Evolutionary conservation across 2,113 vertebrate species (phyloP), one percentile per base, ranked within the genome.

Genomic region (Piliocolobus tephrosceles): DNA sequence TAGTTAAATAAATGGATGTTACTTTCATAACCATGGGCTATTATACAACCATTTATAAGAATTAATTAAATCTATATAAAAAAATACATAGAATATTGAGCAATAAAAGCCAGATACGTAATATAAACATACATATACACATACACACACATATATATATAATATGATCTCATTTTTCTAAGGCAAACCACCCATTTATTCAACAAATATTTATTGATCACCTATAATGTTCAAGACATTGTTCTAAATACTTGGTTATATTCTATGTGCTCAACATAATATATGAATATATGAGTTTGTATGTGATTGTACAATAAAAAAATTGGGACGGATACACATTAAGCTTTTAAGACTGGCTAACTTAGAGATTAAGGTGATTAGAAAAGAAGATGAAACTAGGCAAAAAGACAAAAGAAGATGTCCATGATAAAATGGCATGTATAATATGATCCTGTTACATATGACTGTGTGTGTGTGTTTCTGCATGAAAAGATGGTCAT

Each of bases 1-100:
- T 32, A 90, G 32, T 88, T 68, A 95, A 83, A 52, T 82, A 97
- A 66, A 38, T 84, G 92, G 25, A 47, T 92, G 17, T 75, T 75
- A 66, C 47, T n/a, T 89, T 79, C 20, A 91, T 66, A 57, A 55
- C 22, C 35, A 32, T 88, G 14, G 52, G 20, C 16, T 47, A 91
- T 92, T 92, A 75, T 57, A 7, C 35, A 97, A 23, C 27, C 43
- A 76, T 61, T 81, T 64, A 47, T 90, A 55, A 88, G 45, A 84
- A 89, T 75, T 88, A 82, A 78, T 72, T 86, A 81, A 81, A 92
- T 90, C 9, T 75, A 47, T 76, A 87, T 61, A n/a, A 87, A 22
- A 22, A 35, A 72, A 70, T 88, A 84, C n/a, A 68, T 68, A 85
- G 30, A 92, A 14, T n/a, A 84, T 4, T 91, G 78, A 94, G 22